These are phyloP conservation scores for Conops quadrifasciatus DNA, from an alignment of 2,888 invertebrate species.

Conservation along the genomic window DNA sequence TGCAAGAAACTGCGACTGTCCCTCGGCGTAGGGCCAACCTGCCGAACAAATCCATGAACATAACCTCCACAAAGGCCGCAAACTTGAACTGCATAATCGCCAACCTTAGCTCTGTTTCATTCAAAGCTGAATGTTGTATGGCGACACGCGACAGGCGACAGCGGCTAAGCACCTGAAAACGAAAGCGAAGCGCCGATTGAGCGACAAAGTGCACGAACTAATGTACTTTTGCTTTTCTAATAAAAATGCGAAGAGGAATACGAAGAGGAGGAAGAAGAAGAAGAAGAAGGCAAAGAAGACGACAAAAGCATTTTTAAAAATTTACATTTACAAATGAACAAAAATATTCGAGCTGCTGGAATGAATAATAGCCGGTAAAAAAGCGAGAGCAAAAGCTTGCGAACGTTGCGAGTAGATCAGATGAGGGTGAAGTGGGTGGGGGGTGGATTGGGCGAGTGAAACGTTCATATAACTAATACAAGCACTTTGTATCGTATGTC, in stretches of 20 bases:
- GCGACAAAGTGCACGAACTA: no score
- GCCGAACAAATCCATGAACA: slow-evolving; percentile 53
- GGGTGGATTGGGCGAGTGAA: background rate
- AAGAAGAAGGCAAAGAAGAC: background rate
- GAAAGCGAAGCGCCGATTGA: no score
- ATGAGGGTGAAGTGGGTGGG: background rate
- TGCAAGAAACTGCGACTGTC: slow-evolving; percentile 3
- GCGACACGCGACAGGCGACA: background rate
- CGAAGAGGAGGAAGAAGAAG: background rate
- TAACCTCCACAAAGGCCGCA: slow-evolving; percentile 63
- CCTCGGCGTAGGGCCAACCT: background rate
- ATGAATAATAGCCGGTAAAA: background rate
- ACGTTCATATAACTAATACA: background rate
- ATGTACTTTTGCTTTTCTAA: slow-evolving; percentile 7
- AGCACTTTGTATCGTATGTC: background rate
- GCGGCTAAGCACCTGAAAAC: background rate
- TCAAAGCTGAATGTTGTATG: background rate
- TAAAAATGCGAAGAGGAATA: background rate
- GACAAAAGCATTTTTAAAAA: no score
- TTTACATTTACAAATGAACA: no score
- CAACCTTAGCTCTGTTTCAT: background rate
- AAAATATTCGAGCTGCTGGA: background rate
- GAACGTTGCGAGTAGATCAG: background rate
- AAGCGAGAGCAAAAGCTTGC: slow-evolving; percentile 1
- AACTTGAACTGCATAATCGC: slow-evolving; percentile 56